A percentile compares a stretch with the other conserved stretches of the same genome.
These are phyloP conservation scores for Sesia bembeciformis DNA, from an alignment of 2,888 invertebrate genomes.

Conservation along the genomic window DNA sequence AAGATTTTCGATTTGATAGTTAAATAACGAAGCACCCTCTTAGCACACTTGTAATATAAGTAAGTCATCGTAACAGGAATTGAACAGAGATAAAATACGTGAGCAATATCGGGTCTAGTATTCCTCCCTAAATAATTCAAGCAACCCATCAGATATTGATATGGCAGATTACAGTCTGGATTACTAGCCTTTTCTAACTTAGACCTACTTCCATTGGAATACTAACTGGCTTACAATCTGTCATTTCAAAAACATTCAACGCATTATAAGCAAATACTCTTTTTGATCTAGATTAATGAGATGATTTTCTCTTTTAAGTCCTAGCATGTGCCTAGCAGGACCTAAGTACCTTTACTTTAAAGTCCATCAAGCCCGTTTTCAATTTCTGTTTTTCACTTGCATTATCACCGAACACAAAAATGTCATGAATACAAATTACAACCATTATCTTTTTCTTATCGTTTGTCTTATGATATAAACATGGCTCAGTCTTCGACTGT, in stretches of 20 bases:
- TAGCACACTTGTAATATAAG: not conserved
- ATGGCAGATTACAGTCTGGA: not conserved
- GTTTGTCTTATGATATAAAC: not conserved
- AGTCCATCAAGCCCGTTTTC: not conserved
- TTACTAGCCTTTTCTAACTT: not conserved
- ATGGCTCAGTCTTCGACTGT: constrained; percentile 1
- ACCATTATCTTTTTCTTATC: not conserved
- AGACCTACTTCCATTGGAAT: not conserved
- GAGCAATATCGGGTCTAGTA: not conserved
- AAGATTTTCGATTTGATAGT: not conserved
- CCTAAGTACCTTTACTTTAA: constrained; percentile 1
- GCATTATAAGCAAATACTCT: not conserved
- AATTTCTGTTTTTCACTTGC: not conserved
- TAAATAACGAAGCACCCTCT: not conserved
- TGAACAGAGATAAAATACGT: not conserved
- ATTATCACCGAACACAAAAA: not conserved
- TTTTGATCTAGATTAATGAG: not conserved
- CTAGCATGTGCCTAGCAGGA: not conserved
- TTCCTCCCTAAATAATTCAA: not conserved
- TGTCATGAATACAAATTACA: not conserved
- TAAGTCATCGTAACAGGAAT: not conserved
- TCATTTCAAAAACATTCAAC: constrained; percentile 1
- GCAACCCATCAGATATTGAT: not conserved
- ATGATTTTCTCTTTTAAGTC: not conserved
- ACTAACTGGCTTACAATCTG: constrained; percentile 1